Percentiles rank a stretch among this genome's conserved stretches.
These are phyloP conservation scores for Saimiri boliviensis DNA, from an alignment of 2,113 vertebrate species.

Conservation along the genomic window DNA sequence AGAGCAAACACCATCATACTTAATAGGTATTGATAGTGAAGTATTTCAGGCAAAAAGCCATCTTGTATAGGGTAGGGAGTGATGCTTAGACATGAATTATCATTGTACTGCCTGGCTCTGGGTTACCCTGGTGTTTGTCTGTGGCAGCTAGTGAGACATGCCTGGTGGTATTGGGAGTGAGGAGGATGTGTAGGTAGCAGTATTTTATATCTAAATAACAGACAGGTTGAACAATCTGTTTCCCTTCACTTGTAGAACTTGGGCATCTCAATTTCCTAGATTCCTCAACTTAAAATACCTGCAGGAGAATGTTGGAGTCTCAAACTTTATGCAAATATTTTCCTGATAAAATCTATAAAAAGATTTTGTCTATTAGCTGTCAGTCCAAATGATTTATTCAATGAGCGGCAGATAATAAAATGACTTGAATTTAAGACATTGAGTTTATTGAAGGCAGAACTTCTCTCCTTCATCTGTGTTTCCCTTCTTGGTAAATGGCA, in stretches of 20 bases:
- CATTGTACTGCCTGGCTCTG: background rate
- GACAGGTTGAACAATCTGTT: rapidly evolving
- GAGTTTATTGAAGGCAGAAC: background rate
- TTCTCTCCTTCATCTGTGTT: background rate
- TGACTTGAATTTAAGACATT: background rate
- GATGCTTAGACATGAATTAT: background rate
- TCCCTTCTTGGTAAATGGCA: too few relatives aligned
- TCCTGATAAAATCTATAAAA: background rate
- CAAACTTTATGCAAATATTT: background rate
- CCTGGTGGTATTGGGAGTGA: rapidly evolving
- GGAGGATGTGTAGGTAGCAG: background rate
- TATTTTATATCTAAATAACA: background rate
- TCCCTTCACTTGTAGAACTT: background rate
- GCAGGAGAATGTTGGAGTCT: background rate
- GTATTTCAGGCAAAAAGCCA: background rate
- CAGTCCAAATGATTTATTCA: background rate
- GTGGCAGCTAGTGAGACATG: rapidly evolving
- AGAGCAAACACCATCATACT: background rate
- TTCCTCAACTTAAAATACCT: background rate
- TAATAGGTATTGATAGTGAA: background rate
- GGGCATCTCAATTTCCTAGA: background rate
- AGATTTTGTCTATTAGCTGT: background rate
- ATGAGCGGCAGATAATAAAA: background rate
- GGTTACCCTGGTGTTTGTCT: rapidly evolving
- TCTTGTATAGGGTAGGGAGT: background rate